These are phyloP conservation scores for Eretmocerus hayati DNA, from an alignment of 2,888 invertebrate genomes.

Conservation along the genomic window DNA sequence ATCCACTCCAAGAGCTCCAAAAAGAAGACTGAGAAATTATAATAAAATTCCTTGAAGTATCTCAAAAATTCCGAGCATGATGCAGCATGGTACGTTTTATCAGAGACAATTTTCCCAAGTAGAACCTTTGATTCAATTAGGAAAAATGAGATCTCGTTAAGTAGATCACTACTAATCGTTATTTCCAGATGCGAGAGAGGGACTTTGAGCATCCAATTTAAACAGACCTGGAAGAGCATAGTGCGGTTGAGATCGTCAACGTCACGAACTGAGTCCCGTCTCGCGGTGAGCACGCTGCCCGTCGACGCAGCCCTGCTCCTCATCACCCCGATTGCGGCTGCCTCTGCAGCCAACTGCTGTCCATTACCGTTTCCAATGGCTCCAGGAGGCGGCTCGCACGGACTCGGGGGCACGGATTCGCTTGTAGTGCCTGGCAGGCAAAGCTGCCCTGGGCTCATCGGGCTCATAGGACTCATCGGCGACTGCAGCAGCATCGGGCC, in stretches of 20 bases:
- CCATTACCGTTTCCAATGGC: conserved; percentile 27
- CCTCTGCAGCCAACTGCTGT: conserved; percentile 35
- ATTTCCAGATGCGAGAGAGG: too few species aligned
- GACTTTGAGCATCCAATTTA: too few species aligned
- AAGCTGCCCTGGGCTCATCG: conserved; percentile 27
- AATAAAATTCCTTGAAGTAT: too few species aligned
- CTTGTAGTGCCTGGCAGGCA: conserved; percentile 34
- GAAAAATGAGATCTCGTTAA: too few species aligned
- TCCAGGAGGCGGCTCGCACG: background rate
- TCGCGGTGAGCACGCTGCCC: conserved; percentile 41
- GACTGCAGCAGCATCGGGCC: conserved; percentile 38
- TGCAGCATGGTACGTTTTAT: too few species aligned
- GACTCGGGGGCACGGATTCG: conserved; percentile 36
- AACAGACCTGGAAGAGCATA: conserved; percentile 75
- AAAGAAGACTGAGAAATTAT: too few species aligned
- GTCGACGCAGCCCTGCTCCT: conserved; percentile 47
- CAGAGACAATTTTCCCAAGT: too few species aligned
- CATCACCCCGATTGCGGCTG: too few species aligned
- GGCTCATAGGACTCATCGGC: conserved; percentile 31
- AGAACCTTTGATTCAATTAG: too few species aligned
- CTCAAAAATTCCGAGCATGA: too few species aligned
- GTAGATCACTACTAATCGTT: too few species aligned
- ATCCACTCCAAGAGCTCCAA: too few species aligned
- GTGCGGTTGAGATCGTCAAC: conserved; percentile 71
- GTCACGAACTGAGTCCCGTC: conserved; percentile 34